Evolutionary conservation across 2,113 vertebrate species (phyloP).

Genomic region (Perca flavescens): DNA sequence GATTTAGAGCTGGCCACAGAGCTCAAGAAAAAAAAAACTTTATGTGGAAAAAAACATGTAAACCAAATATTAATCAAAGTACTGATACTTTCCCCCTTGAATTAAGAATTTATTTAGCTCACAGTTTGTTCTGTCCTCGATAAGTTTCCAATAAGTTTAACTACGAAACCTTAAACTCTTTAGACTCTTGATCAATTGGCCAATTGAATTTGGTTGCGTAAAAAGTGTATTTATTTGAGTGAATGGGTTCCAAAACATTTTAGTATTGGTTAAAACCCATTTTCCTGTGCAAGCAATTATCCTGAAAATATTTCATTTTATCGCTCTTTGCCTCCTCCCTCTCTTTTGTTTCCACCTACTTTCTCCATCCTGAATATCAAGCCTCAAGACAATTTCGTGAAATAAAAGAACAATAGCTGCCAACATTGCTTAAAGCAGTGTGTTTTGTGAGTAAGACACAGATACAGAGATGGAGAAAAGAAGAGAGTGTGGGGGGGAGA

Average conservation of each 20-base stretch:
- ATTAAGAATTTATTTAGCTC: neutral
- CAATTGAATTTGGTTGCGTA: neutral
- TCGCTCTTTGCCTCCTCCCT: conserved; percentile 12
- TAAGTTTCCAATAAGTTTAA: conserved; percentile 8
- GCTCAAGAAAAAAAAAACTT: too few species aligned
- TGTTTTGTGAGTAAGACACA: conserved; percentile 44
- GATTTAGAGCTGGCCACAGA: too few species aligned
- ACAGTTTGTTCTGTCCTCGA: neutral
- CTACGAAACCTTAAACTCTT: conserved; percentile 6
- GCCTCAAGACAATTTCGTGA: conserved; percentile 65
- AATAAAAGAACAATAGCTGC: conserved; percentile 67
- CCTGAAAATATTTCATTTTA: conserved; percentile 44
- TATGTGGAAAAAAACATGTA: too few species aligned
- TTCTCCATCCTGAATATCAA: conserved; percentile 56
- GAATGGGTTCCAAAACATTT: conserved; percentile 30
- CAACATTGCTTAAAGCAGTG: conserved; percentile 60
- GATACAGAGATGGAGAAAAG: conserved; percentile 43
- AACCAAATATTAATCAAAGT: too few species aligned
- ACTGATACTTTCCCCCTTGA: neutral
- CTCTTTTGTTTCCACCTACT: conserved; percentile 52
- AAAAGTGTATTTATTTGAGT: conserved; percentile 29
- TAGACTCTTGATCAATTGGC: conserved; percentile 30
- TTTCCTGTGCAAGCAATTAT: conserved; percentile 40
- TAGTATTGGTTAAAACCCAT: conserved; percentile 43
- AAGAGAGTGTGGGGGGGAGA: conserved; percentile 2